A percentile compares a stretch with the other conserved stretches of the same genome.
These are phyloP conservation scores for Myzus persicae DNA, from an alignment of 1,140 invertebrate species.

Conservation along the genomic window DNA sequence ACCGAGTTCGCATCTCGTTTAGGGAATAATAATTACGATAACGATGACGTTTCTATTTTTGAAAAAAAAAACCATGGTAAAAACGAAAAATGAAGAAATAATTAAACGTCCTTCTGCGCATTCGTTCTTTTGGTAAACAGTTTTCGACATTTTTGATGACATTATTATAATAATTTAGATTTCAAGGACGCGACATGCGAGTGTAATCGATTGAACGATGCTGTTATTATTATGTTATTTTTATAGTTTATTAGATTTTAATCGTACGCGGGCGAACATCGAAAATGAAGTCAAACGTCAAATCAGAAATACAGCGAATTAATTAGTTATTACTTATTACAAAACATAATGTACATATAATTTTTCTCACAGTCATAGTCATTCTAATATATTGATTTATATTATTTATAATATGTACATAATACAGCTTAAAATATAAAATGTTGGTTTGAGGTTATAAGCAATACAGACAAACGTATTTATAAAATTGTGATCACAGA, in stretches of 20 bases:
- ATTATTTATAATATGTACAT: too few species aligned
- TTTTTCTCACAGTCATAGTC: too few species aligned
- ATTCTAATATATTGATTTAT: too few species aligned
- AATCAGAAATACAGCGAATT: not conserved
- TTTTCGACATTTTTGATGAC: not conserved
- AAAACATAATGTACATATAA: not conserved
- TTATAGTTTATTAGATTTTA: not conserved
- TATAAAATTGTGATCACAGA: too few species aligned
- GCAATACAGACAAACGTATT: too few species aligned
- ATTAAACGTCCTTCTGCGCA: not conserved
- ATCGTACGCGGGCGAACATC: not conserved
- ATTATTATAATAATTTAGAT: not conserved
- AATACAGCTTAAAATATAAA: too few species aligned
- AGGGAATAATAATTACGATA: not conserved
- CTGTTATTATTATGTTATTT: not conserved
- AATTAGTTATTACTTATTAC: not conserved
- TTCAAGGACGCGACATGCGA: not conserved
- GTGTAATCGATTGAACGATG: not conserved
- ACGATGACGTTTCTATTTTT: not conserved
- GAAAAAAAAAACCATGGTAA: too few species aligned
- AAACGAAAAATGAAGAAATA: not conserved
- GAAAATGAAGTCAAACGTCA: too few species aligned
- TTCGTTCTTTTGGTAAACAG: too few species aligned
- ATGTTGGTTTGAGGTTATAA: too few species aligned
- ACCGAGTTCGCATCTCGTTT: not conserved